Percentiles rank a stretch among this genome's conserved stretches.
Conservation (phyloP, 2,888 invertebrate species). For the Mesoligia furuncula region DNA sequence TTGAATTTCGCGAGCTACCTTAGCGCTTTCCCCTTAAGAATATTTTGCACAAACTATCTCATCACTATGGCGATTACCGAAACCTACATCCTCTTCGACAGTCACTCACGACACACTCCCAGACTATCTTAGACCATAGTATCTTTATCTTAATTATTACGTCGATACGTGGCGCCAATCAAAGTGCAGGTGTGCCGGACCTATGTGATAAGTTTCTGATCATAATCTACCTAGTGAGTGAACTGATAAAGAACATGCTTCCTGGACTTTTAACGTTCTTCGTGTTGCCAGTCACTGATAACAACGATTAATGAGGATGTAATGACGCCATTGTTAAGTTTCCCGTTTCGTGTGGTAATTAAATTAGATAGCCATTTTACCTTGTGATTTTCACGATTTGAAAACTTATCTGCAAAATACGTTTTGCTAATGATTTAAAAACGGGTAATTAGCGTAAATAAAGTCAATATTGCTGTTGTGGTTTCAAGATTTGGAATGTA, state of each 20-base stretch:
- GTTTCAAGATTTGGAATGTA: slow-evolving; percentile 2
- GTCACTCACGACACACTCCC: slow-evolving; percentile 46
- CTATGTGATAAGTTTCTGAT: slow-evolving; percentile 56
- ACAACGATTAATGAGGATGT: slow-evolving; percentile 46
- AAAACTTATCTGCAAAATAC: not conserved
- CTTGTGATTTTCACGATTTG: slow-evolving; percentile 19
- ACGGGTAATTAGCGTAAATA: not conserved
- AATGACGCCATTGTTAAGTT: slow-evolving; percentile 46
- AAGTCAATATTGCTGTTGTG: not conserved
- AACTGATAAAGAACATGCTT: slow-evolving; percentile 54
- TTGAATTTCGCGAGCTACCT: too few species aligned
- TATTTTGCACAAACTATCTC: slow-evolving; percentile 14
- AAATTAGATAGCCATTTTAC: slow-evolving; percentile 18
- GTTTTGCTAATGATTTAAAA: not conserved
- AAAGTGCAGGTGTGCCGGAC: slow-evolving; percentile 12
- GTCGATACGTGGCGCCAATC: slow-evolving; percentile 31
- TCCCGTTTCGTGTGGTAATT: slow-evolving; percentile 36
- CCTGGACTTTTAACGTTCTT: slow-evolving; percentile 55
- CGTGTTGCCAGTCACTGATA: slow-evolving; percentile 59
- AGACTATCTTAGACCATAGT: slow-evolving; percentile 5
- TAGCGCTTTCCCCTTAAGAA: too few species aligned
- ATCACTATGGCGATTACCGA: slow-evolving; percentile 30
- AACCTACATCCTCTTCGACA: slow-evolving; percentile 10
- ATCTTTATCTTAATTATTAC: slow-evolving; percentile 48
- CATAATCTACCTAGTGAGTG: slow-evolving; percentile 35